Percentiles rank a stretch among this genome's conserved stretches.
phyloP scores from a whole-genome alignment of 2,797 vertebrate species.

The Numenius phaeopus region DNA sequence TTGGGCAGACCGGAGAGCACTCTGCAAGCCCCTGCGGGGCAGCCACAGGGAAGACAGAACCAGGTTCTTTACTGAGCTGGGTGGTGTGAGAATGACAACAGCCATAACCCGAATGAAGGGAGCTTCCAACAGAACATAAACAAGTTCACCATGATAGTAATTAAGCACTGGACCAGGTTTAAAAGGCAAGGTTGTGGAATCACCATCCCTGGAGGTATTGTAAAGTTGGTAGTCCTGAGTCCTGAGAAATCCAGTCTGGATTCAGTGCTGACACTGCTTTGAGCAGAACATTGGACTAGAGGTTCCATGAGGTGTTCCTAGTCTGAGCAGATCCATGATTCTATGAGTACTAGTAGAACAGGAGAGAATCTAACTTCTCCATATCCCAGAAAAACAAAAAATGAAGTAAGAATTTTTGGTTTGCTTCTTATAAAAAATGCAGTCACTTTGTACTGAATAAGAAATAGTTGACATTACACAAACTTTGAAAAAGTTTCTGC shows the following conservation, averaged over 20 bases:
- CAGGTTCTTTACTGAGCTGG: not conserved
- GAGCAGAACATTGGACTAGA: not conserved
- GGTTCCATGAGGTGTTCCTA: not conserved
- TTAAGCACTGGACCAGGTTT: not conserved
- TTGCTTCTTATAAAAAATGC: not conserved
- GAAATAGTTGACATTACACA: not conserved
- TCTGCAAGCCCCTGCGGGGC: not conserved
- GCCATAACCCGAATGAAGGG: fast-evolving
- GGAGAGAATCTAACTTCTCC: not conserved
- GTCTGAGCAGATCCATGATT: not conserved
- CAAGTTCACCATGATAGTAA: not conserved
- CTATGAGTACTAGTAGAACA: fast-evolving
- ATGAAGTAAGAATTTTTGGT: not conserved
- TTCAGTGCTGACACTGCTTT: not conserved
- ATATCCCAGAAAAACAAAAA: not conserved
- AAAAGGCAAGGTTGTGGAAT: not conserved
- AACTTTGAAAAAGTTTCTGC: not conserved
- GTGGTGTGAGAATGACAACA: not conserved
- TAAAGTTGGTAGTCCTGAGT: not conserved
- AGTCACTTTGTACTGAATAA: not conserved
- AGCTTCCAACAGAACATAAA: not conserved
- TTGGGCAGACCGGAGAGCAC: not conserved
- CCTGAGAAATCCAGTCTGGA: not conserved
- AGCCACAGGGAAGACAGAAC: fast-evolving
- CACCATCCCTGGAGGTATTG: not conserved